phyloP scores from a whole-genome alignment of 2,888 invertebrate genomes.

The Synergus laeviventris region DNA sequence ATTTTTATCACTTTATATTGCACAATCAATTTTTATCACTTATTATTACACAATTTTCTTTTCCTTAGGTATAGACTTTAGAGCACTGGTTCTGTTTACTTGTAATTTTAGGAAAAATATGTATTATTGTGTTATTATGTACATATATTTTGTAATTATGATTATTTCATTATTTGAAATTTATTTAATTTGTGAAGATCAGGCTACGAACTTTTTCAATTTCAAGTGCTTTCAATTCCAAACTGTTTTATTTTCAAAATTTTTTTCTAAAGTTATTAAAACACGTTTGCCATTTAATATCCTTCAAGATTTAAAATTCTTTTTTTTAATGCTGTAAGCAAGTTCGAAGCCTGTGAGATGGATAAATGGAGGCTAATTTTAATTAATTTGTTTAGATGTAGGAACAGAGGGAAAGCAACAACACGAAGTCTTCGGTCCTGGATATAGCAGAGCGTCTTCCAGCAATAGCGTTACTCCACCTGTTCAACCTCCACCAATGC shows the following conservation, averaged over 20 bases:
- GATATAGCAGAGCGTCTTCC: constrained; percentile 82
- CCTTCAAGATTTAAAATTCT: not conserved
- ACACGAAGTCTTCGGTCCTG: constrained; percentile 82
- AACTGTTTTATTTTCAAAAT: too few species aligned
- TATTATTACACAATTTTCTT: not conserved
- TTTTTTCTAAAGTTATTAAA: too few species aligned
- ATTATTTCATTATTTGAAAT: too few species aligned
- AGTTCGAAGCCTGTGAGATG: not conserved
- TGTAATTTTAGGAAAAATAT: not conserved
- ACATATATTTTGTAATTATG: too few species aligned
- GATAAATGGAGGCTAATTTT: not conserved
- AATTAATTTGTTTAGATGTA: constrained; percentile 64
- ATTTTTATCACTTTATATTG: not conserved
- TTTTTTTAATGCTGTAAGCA: not conserved
- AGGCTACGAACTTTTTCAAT: too few species aligned
- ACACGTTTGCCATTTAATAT: too few species aligned
- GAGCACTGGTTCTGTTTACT: not conserved
- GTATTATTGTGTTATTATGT: too few species aligned
- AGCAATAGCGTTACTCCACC: constrained; percentile 79
- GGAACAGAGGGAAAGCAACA: constrained; percentile 75
- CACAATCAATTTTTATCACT: not conserved
- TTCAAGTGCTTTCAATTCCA: too few species aligned
- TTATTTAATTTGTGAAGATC: too few species aligned
- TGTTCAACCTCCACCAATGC: constrained; percentile 73
- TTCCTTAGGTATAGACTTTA: not conserved